Base-by-base conservation (phyloP, 2,888 invertebrate species). In the Dasysyrphus albostriatus region DNA sequence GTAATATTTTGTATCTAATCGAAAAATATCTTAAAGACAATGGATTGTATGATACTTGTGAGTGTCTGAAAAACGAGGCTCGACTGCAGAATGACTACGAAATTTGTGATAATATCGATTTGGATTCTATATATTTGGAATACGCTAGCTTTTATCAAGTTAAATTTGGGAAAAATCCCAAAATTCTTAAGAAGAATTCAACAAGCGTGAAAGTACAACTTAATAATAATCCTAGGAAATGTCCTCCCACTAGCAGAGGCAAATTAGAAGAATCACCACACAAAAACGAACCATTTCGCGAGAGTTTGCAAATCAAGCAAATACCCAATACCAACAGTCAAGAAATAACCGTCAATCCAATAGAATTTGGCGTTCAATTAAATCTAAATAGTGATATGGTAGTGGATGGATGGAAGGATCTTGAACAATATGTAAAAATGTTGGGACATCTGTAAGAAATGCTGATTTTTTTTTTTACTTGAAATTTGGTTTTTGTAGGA, bases 51-150 rank as follows among this genome's bases (percentile, higher is more conserved):
- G 94, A 95, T 82, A 93, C 96, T 0, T 96, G 96, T 0, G 95
- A 95, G 70, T 91, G 93, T 10, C 93, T 98, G 80, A 93, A 93
- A 34, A 93, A 93, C 24, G 98, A 98, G 92, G 96, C 97, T 0
- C 95, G 95, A 54, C 93, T 98, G 10, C 89, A 90, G n/a, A 94
- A 95, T 0, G 94, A 94, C 7, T 95, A 95, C 90, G 94, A 95
- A 90, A 94, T 98, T 47, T 98, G 98, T 92, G 98, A 98, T 90
- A 98, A 98, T 90, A 95, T 98, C 78, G 98, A 98, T 91, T 93
- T 98, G 90, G 96, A 97, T 88, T 96, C 96, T 54, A 96, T 98
- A 88, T 93, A 98, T 79, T 95, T 97, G 94, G 98, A 98, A 90
- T 98, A 97, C 92, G 96, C 96, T 90, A 96, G 96, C 88, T 98